These are phyloP conservation scores for Zaprionus obscuricornis DNA, from an alignment of 2,888 invertebrate species.

Conservation along the genomic window DNA sequence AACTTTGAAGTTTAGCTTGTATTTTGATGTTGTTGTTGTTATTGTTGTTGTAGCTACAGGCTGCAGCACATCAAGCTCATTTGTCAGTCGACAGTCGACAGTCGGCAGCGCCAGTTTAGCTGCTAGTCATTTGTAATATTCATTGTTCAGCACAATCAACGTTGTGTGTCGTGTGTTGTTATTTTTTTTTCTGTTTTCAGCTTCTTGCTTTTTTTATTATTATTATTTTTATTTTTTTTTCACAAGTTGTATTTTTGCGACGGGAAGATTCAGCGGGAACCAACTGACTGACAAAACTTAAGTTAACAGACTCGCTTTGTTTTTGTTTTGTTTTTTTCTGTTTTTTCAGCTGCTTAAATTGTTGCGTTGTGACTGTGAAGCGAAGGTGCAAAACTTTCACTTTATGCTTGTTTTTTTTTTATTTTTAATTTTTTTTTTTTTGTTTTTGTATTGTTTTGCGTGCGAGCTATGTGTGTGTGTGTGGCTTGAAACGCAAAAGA, in stretches of 20 bases:
- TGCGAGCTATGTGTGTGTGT: conserved; percentile 43
- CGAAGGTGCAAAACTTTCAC: conserved; percentile 79
- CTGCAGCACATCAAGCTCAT: conserved; percentile 56
- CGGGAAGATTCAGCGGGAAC: conserved; percentile 53
- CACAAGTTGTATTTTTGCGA: conserved; percentile 55
- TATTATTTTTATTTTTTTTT: conserved; percentile 26
- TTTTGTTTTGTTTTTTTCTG: conserved; percentile 43
- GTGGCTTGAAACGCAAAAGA: conserved; percentile 51
- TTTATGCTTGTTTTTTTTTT: conserved; percentile 56
- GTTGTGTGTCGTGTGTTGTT: conserved; percentile 49
- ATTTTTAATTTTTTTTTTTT: too few species aligned
- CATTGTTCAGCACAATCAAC: conserved; percentile 60
- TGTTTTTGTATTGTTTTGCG: conserved; percentile 76
- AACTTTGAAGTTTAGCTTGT: conserved; percentile 18
- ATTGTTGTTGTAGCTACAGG: conserved; percentile 32
- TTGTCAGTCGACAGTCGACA: conserved; percentile 71
- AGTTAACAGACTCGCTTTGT: conserved; percentile 19
- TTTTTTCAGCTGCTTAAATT: conserved; percentile 57
- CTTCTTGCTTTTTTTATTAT: conserved; percentile 44
- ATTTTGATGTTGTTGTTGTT: conserved; percentile 18
- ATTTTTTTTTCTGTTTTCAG: conserved; percentile 33
- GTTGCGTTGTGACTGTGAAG: conserved; percentile 41
- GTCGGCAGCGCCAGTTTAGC: conserved; percentile 54
- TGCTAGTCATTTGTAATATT: conserved; percentile 72
- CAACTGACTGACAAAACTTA: conserved; percentile 36